These are phyloP conservation scores for Drosophila pandora DNA, from an alignment of 1,140 invertebrate species.

Conservation along the genomic window DNA sequence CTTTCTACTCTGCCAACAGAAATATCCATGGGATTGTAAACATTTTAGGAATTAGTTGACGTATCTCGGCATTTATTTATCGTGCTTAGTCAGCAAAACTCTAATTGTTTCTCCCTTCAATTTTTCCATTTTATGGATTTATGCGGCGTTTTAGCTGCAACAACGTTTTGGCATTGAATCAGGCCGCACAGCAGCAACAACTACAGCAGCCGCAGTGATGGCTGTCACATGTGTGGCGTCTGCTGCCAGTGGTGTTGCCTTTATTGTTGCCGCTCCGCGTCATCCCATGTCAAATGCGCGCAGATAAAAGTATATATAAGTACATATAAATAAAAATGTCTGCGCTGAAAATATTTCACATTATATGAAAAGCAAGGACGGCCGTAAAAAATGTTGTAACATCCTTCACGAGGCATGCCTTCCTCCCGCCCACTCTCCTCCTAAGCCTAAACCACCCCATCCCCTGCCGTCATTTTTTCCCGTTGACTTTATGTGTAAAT, in stretches of 20 bases:
- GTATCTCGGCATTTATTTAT: conserved; percentile 13
- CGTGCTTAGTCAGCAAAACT: conserved; percentile 22
- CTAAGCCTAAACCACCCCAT: conserved; percentile 22
- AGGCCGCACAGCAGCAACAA: conserved; percentile 20
- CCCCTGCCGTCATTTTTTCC: conserved; percentile 1
- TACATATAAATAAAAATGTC: conserved; percentile 70
- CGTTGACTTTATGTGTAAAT: conserved; percentile 81
- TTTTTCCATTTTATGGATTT: conserved; percentile 38
- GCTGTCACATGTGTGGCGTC: conserved; percentile 47
- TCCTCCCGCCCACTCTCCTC: not conserved
- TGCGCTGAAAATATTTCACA: conserved; percentile 71
- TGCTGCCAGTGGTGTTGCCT: conserved; percentile 3
- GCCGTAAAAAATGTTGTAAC: conserved; percentile 66
- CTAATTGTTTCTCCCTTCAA: conserved; percentile 37
- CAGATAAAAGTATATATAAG: conserved; percentile 49
- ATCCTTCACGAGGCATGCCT: conserved; percentile 34
- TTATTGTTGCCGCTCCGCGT: conserved; percentile 34
- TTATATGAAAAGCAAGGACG: conserved; percentile 59
- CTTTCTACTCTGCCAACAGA: too few relatives aligned
- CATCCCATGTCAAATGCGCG: conserved; percentile 50
- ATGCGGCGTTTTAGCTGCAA: conserved; percentile 43
- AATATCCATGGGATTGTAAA: not conserved
- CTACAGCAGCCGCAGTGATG: conserved; percentile 11
- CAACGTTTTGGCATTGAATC: conserved; percentile 63
- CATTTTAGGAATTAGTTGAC: conserved; percentile 17